Evolutionary conservation across 2,113 vertebrate species (phyloP).

Genomic region (Sula dactylatra): DNA sequence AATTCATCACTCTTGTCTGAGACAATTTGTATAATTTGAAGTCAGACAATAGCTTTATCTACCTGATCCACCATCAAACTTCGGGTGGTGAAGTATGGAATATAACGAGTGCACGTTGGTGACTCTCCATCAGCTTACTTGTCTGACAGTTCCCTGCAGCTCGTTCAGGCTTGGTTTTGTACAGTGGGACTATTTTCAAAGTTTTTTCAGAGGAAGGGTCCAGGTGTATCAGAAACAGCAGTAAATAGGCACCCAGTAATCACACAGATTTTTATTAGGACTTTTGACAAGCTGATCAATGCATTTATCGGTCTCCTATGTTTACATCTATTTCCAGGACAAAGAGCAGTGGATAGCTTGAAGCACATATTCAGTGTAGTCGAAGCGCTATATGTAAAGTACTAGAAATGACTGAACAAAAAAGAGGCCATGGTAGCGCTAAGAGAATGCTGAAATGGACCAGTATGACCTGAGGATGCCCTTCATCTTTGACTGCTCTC

Average conservation of each 20-base stretch:
- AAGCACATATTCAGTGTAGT: not conserved
- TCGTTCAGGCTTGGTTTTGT: not conserved
- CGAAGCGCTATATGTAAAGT: not conserved
- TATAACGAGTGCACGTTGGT: not conserved
- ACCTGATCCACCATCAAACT: not conserved
- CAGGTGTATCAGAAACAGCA: not conserved
- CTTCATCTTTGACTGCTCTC: not conserved
- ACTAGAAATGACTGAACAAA: not conserved
- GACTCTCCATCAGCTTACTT: not conserved
- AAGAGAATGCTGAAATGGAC: not conserved
- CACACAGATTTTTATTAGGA: not conserved
- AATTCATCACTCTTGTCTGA: not conserved
- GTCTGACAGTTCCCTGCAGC: not conserved
- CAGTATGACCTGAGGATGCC: not conserved
- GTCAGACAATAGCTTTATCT: not conserved
- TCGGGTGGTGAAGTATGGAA: not conserved
- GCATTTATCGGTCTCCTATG: not conserved
- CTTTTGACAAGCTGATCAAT: not conserved
- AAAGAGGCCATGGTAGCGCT: not conserved
- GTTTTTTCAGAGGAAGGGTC: not conserved
- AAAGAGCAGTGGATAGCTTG: not conserved
- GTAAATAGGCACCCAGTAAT: not conserved
- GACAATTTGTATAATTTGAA: not conserved
- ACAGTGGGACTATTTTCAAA: not conserved
- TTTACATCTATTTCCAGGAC: not conserved